phyloP scores from a whole-genome alignment of 2,797 vertebrate genomes.

The Bovichtus variegatus region DNA sequence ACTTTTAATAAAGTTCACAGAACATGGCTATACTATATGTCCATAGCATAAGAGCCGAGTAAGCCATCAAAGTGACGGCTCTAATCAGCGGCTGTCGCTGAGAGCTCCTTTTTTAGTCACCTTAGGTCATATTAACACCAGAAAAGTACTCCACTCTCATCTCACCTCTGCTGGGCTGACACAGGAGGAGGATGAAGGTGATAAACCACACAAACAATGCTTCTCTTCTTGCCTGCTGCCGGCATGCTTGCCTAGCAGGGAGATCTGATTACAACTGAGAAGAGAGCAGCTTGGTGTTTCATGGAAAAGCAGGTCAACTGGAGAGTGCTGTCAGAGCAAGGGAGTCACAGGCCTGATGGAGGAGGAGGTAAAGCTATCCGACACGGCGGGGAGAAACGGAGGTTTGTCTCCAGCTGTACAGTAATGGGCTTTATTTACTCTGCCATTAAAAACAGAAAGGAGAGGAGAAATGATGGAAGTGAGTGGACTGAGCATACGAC shows the following conservation, averaged over 20 bases:
- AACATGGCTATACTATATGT: background rate
- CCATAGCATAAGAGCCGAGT: constrained; percentile 37
- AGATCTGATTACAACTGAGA: constrained; percentile 84
- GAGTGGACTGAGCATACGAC: constrained; percentile 44
- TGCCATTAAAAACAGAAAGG: constrained; percentile 66
- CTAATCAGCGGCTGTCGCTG: constrained; percentile 50
- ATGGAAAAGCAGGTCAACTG: constrained; percentile 82
- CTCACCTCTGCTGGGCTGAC: constrained; percentile 69
- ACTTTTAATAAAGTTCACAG: constrained; percentile 24
- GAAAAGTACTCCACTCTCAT: constrained; percentile 63
- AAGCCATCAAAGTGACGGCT: constrained; percentile 40
- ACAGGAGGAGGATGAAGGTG: constrained; percentile 73
- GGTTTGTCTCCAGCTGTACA: constrained; percentile 66
- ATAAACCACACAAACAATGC: constrained; percentile 78
- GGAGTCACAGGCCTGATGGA: constrained; percentile 74
- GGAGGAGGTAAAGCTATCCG: constrained; percentile 68
- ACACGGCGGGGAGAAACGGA: constrained; percentile 50
- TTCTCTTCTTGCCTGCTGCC: constrained; percentile 69
- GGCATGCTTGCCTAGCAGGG: constrained; percentile 64
- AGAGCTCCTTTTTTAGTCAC: constrained; percentile 62
- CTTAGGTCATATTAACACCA: constrained; percentile 67
- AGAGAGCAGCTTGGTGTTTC: constrained; percentile 80
- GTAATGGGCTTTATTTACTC: constrained; percentile 77
- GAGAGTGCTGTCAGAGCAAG: constrained; percentile 70
- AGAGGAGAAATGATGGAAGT: constrained; percentile 52